phyloP scores from a whole-genome alignment of 2,888 invertebrate species.

The Perdita meconis region DNA sequence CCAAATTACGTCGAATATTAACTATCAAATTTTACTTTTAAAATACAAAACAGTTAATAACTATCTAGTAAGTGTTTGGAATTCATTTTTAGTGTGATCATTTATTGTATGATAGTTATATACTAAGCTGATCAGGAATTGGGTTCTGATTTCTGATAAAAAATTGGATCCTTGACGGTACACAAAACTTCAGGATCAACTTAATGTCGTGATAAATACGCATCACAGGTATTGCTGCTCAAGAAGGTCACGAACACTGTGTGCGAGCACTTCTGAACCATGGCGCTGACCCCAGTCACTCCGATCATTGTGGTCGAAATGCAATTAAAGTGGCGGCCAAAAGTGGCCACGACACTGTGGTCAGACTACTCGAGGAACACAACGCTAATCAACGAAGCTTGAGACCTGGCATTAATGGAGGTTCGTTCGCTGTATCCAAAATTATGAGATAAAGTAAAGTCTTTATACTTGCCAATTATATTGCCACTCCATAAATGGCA shows the following conservation, averaged over 20 bases:
- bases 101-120: too few species aligned
- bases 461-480: too few species aligned
- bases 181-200: too few species aligned
- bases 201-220: not conserved
- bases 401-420: slow-evolving; percentile 81
- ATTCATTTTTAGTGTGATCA: too few species aligned
- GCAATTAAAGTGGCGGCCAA: slow-evolving; percentile 95
- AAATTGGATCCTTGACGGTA: too few species aligned
- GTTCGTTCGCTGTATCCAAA: slow-evolving; percentile 62
- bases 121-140: too few species aligned
- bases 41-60: too few species aligned
- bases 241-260: slow-evolving; percentile 97
- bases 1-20: too few species aligned
- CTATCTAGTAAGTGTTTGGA: too few species aligned
- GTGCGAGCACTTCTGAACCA: slow-evolving; percentile 93
- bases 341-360: slow-evolving; percentile 94
- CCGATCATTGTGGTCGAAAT: slow-evolving; percentile 94
- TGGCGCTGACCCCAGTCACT: slow-evolving; percentile 94
- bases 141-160: too few species aligned
- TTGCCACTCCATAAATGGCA: too few species aligned
- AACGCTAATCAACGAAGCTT: slow-evolving; percentile 82
- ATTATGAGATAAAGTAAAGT: slow-evolving; percentile 9
- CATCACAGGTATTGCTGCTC: slow-evolving; percentile 95
- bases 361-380: slow-evolving; percentile 90
- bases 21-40: too few species aligned